phyloP scores from a whole-genome alignment of 2,797 vertebrate species.

The Trematomus bernacchii region DNA sequence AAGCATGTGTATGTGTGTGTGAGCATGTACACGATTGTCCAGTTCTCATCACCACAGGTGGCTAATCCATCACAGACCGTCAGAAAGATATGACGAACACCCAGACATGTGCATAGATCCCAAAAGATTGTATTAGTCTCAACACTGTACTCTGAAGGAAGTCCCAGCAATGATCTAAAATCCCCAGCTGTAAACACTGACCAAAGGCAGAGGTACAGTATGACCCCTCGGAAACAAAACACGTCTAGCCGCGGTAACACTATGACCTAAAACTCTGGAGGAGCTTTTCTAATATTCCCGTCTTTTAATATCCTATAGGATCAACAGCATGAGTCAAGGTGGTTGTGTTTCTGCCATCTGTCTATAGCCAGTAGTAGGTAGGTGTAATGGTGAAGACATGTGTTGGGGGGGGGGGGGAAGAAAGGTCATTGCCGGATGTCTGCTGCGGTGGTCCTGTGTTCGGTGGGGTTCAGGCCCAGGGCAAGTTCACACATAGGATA shows the following conservation, averaged over 20 bases:
- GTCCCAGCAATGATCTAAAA: constrained; percentile 53
- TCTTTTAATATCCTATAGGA: constrained; percentile 50
- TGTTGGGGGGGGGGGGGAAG: constrained; percentile 47
- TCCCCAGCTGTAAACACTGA: constrained; percentile 49
- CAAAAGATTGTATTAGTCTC: constrained; percentile 71
- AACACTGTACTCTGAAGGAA: constrained; percentile 56
- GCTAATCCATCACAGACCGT: constrained; percentile 75
- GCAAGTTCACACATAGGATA: constrained; percentile 29
- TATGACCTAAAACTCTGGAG: neutral
- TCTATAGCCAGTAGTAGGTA: constrained; percentile 46
- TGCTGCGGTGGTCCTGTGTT: constrained; percentile 53
- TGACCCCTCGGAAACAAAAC: constrained; percentile 35
- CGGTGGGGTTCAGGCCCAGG: constrained; percentile 40
- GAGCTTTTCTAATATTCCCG: constrained; percentile 24
- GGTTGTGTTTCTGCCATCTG: constrained; percentile 31
- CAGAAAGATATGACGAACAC: constrained; percentile 63
- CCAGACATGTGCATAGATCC: constrained; percentile 65
- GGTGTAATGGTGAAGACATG: constrained; percentile 70
- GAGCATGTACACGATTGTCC: constrained; percentile 17
- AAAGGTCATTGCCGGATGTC: constrained; percentile 47
- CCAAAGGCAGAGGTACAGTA: constrained; percentile 27
- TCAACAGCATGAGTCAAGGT: constrained; percentile 32
- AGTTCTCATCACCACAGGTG: constrained; percentile 74
- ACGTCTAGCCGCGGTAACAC: constrained; percentile 12
- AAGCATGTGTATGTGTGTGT: constrained; percentile 19